Evolutionary conservation across 2,797 vertebrate genomes (phyloP).

Genomic region (Oceanodroma leucorhoa): DNA sequence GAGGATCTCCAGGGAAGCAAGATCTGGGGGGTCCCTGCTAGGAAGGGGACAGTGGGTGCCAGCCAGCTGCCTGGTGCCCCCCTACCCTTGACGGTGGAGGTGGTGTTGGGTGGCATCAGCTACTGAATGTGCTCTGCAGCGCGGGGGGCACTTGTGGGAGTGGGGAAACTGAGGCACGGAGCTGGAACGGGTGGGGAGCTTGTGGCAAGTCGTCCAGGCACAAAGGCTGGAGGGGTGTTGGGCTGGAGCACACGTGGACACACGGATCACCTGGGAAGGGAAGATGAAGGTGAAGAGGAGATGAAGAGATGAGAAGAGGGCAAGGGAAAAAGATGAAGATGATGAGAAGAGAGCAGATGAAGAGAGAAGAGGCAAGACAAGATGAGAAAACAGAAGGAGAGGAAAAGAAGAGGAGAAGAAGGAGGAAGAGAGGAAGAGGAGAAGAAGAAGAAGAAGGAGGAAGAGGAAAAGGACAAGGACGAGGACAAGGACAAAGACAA

Average conservation of each 20-base stretch:
- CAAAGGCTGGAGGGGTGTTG: background rate
- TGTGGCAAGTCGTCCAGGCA: rapidly evolving
- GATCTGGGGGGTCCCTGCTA: background rate
- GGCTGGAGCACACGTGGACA: background rate
- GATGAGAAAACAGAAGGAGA: background rate
- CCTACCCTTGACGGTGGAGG: background rate
- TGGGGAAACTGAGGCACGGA: background rate
- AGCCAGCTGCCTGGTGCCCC: background rate
- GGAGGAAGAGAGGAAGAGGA: too few relatives aligned
- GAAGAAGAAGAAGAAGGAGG: too few relatives aligned
- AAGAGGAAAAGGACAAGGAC: too few relatives aligned
- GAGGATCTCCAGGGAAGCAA: rapidly evolving
- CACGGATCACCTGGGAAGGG: background rate
- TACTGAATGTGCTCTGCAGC: rapidly evolving
- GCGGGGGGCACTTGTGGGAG: rapidly evolving
- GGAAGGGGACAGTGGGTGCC: background rate
- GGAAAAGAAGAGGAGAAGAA: too few relatives aligned
- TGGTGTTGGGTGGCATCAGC: background rate
- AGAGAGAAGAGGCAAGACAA: background rate
- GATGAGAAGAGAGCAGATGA: background rate
- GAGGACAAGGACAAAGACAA: too few relatives aligned
- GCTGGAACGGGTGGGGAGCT: rapidly evolving
- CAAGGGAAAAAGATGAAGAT: background rate
- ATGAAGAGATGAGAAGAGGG: background rate
- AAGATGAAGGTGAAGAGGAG: too few relatives aligned